Percentiles rank a stretch among this genome's conserved stretches.
phyloP scores from a whole-genome alignment of 1,140 invertebrate species.

The Venustaconcha ellipsiformis region DNA sequence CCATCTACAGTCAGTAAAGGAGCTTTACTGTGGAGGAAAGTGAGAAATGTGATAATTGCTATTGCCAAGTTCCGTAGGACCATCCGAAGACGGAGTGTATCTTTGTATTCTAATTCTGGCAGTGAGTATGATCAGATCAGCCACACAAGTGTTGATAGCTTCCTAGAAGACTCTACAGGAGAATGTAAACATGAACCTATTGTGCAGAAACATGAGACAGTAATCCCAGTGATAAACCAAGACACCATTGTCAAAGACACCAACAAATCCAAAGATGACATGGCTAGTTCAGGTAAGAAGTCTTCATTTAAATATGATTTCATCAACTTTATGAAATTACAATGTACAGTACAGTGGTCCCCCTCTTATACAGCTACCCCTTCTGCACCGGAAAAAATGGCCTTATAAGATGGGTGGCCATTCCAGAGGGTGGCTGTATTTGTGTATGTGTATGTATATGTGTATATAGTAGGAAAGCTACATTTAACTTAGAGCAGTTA shows the following conservation, averaged over 20 bases:
- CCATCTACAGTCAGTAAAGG: slow-evolving; percentile 86
- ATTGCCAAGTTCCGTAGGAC: slow-evolving; percentile 78
- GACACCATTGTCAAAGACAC: not conserved
- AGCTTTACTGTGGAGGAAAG: slow-evolving; percentile 91
- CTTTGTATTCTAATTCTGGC: slow-evolving; percentile 65
- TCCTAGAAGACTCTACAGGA: slow-evolving; percentile 52
- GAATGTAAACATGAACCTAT: slow-evolving; percentile 26
- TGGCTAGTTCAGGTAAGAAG: slow-evolving; percentile 18
- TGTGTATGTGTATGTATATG: no score
- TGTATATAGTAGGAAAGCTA: no score
- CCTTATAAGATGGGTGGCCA: no score
- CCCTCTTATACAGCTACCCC: no score
- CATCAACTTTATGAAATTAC: no score
- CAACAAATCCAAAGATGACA: slow-evolving; percentile 14
- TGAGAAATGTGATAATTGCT: slow-evolving; percentile 91
- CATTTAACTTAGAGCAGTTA: no score
- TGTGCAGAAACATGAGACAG: slow-evolving; percentile 8
- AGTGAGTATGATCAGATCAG: slow-evolving; percentile 67
- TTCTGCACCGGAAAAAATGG: no score
- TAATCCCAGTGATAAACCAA: not conserved
- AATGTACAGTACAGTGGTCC: no score
- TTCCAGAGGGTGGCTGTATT: no score
- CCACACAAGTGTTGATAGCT: slow-evolving; percentile 63
- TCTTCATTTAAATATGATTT: no score
- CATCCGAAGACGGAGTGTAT: slow-evolving; percentile 55